Conservation (phyloP, 2,888 invertebrate genomes). For the Apeira syringaria region DNA sequence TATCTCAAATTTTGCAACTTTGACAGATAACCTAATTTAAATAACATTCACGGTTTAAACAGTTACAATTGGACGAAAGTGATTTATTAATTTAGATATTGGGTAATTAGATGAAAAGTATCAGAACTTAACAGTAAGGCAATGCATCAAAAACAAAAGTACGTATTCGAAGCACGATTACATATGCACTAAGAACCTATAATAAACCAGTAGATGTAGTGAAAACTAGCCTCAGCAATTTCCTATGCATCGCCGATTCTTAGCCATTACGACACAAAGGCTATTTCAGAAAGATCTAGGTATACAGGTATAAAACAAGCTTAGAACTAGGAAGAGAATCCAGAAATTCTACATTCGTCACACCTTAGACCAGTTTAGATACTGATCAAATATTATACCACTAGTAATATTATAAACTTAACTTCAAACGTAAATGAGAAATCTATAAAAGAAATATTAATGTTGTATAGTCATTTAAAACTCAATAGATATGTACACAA, state of each 20-base stretch:
- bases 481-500: no score
- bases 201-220: constrained; percentile 6
- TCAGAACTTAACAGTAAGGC: neutral
- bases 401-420: no score
- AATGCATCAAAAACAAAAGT: neutral
- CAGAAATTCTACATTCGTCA: constrained; percentile 45
- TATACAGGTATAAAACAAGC: constrained; percentile 34
- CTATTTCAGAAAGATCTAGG: constrained; percentile 33
- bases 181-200: neutral
- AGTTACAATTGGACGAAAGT: no score
- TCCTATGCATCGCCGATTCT: constrained; percentile 7
- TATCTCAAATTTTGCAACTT: no score
- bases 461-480: no score
- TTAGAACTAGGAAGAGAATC: constrained; percentile 55
- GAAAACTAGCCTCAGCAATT: constrained; percentile 8
- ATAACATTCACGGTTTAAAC: no score
- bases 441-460: no score
- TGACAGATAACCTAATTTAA: no score
- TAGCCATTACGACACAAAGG: constrained; percentile 56
- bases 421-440: no score
- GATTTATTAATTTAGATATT: no score
- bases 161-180: constrained; percentile 3
- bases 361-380: constrained; percentile 12
- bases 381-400: no score
- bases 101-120: no score